Evolutionary conservation across 2,797 vertebrate species (phyloP), one percentile per base, ranked within the genome.

Genomic region (Notamacropus eugenii): DNA sequence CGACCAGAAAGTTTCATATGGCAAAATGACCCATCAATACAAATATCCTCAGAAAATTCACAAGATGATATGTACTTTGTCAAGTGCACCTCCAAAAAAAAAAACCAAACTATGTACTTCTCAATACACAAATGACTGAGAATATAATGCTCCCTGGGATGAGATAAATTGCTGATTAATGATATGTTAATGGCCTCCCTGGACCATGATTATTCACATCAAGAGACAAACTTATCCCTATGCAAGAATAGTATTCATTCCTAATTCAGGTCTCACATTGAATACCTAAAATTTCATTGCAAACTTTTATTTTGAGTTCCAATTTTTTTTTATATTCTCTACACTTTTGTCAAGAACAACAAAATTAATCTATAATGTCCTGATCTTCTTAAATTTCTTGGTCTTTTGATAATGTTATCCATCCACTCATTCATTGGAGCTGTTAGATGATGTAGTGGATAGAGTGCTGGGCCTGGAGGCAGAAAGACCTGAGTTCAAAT

Each of bases 1-100:
- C 24, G 82, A 58, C 14, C 90, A 96, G 95, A 94, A 28, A 74
- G 59, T 58, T 95, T 82, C 46, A 56, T 90, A 96, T 19, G 52
- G 34, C 28, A 91, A 52, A 54, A 29, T 91, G 52, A 54, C 28
- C 31, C 46, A 52, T 58, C 11, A 29, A 97, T 94, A 96, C 95
- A 96, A 96, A 91, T 55, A 94, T 55, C 93, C 95, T 24, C 8
- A 92, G 93, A 95, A 92, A 91, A 94, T 82, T 95, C 90, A 90
- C 28, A 93, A 97, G 95, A 96, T 40, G 52, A 27, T 4, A 92
- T 8, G 24, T 92, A 58, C 52, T 67, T 96, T 93, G 16, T n/a
- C 58, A 95, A 10, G 50, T 67, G 10, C n/a, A 92, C 11, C 59
- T 34, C 54, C 54, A 22, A 31, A 22, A 31, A 67, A 92, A 92